phyloP scores from a whole-genome alignment of 1,140 invertebrate genomes.

The Capitella teleta region DNA sequence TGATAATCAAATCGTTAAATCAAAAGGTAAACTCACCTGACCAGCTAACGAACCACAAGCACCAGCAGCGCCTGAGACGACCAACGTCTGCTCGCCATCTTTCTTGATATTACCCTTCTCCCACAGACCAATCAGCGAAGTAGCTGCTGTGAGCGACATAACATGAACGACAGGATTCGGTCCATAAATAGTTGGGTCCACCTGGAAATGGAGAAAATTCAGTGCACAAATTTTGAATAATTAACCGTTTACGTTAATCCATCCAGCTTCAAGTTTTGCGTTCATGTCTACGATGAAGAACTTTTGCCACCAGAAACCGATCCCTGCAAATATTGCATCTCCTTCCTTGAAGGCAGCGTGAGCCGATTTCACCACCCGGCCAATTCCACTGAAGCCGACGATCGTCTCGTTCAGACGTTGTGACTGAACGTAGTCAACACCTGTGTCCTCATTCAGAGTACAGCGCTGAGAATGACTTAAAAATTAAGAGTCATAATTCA shows the following conservation, averaged over 20 bases:
- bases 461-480: slow-evolving; percentile 22
- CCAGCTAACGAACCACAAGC: slow-evolving; percentile 33
- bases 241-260: slow-evolving; percentile 1
- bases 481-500: neutral
- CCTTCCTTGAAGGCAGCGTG: slow-evolving; percentile 14
- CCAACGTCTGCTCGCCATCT: slow-evolving; percentile 27
- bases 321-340: slow-evolving; percentile 25
- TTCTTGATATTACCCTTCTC: slow-evolving; percentile 25
- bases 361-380: slow-evolving; percentile 18
- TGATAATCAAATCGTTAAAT: neutral
- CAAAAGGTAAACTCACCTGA: slow-evolving; percentile 19
- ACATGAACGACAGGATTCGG: slow-evolving; percentile 18
- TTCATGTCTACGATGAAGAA: slow-evolving; percentile 7
- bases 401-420: slow-evolving; percentile 22
- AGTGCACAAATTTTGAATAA: neutral
- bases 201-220: slow-evolving; percentile 3
- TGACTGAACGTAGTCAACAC: slow-evolving; percentile 26
- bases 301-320: slow-evolving; percentile 26
- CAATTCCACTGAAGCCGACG: slow-evolving; percentile 25
- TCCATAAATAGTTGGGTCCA: slow-evolving; percentile 2
- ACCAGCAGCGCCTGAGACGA: slow-evolving; percentile 36
- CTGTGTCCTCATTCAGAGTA: slow-evolving; percentile 28
- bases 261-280: neutral
- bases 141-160: slow-evolving; percentile 24
- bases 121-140: slow-evolving; percentile 26